These are phyloP conservation scores for Dynastes tityus DNA, from an alignment of 2,888 invertebrate species.

Conservation along the genomic window DNA sequence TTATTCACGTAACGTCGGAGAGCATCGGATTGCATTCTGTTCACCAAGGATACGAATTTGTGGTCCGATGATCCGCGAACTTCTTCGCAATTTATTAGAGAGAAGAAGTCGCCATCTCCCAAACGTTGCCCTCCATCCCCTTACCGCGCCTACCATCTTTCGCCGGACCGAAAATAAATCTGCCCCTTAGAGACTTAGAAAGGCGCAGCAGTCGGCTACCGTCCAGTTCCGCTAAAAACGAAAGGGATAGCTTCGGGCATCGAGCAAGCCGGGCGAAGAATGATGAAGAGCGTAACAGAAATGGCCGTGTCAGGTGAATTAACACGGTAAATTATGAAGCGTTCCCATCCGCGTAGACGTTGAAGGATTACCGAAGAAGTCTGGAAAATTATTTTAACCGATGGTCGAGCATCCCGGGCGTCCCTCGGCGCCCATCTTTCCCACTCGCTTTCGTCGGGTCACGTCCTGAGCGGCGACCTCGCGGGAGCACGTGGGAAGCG, in stretches of 20 bases:
- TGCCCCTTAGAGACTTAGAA: constrained; percentile 40
- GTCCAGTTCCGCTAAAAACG: too few relatives aligned
- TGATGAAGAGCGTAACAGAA: constrained; percentile 54
- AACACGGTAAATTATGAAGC: constrained; percentile 67
- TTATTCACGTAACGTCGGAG: neutral
- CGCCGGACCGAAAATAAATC: constrained; percentile 45
- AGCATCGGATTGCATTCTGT: constrained; percentile 17
- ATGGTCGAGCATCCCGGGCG: constrained; percentile 3
- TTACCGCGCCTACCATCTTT: neutral
- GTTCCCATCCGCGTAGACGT: constrained; percentile 61
- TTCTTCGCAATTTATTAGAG: constrained; percentile 23
- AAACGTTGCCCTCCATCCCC: neutral
- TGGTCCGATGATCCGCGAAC: constrained; percentile 33
- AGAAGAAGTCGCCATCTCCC: neutral
- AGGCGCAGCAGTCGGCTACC: neutral
- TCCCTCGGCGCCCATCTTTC: neutral
- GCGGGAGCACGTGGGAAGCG: too few relatives aligned
- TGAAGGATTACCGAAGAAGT: constrained; percentile 66
- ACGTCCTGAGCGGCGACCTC: neutral
- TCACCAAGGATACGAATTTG: neutral
- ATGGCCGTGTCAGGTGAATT: constrained; percentile 67
- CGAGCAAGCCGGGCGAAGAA: constrained; percentile 34
- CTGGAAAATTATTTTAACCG: constrained; percentile 64
- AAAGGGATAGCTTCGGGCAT: neutral
- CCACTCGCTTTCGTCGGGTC: neutral